These are phyloP conservation scores for Megaleporinus macrocephalus DNA, from an alignment of 2,113 vertebrate species.

Conservation along the genomic window DNA sequence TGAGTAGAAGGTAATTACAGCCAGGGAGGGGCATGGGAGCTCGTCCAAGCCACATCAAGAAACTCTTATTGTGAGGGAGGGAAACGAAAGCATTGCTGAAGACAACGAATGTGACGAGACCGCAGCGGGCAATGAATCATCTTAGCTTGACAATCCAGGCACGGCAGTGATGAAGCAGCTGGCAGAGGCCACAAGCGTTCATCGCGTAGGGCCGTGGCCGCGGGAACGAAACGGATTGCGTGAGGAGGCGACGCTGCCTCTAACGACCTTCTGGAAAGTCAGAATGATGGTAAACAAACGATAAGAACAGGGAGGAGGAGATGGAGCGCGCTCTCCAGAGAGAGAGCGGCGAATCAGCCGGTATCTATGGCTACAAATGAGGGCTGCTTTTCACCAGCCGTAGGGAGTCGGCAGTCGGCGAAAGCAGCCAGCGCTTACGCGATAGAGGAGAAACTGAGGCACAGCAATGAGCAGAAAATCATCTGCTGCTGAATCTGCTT, in stretches of 20 bases:
- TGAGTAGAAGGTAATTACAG: constrained; percentile 29
- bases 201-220: not conserved
- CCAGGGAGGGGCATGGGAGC: constrained; percentile 15
- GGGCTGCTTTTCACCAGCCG: not conserved
- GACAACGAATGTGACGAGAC: constrained; percentile 26
- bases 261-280: constrained; percentile 23
- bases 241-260: not conserved
- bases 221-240: constrained; percentile 25
- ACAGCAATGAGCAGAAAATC: too few relatives aligned
- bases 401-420: not conserved
- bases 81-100: constrained; percentile 18
- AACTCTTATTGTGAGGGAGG: not conserved
- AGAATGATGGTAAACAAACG: constrained; percentile 27
- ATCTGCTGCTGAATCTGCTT: not conserved
- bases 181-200: constrained; percentile 11
- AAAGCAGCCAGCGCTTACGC: not conserved
- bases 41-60: constrained; percentile 11
- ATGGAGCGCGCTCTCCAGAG: not conserved
- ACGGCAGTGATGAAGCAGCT: constrained; percentile 37
- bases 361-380: constrained; percentile 13
- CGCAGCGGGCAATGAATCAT: constrained; percentile 37
- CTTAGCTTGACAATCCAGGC: constrained; percentile 10
- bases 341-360: not conserved
- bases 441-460: not conserved
- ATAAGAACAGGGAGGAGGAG: constrained; percentile 1